Base-by-base conservation (phyloP, 2,888 invertebrate species). In the Hemithea aestivaria region DNA sequence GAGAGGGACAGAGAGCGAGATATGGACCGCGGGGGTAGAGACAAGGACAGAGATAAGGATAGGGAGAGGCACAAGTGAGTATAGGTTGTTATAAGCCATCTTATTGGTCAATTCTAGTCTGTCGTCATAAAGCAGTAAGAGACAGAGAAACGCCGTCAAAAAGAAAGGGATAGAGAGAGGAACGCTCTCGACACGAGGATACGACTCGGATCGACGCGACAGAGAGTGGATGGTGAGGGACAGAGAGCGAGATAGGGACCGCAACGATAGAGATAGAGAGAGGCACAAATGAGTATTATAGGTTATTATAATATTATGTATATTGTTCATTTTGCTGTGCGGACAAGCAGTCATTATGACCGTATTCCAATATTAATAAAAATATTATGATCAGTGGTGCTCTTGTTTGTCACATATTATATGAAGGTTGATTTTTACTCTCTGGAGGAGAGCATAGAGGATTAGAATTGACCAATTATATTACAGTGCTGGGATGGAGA, bases 171-270 rank as follows among this genome's bases (percentile, higher is more conserved):
- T 8, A 71, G 68, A 10, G 83, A 84, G 30, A 67, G 87, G 11
- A 63, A 41, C 21, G 38, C 62, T 0, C 77, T 82, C 7, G 58
- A 78, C 10, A 73, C n/a, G 78, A 10, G 83, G 83, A 1, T 70
- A 83, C 9, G 87, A 84, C 2, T 81, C 81, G 1, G 84, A 82
- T 42, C 52, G 80, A 5, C 71, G 84, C 0, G 85, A 87, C 47
- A 51, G 87, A 7, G 87, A 85, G 42, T 70, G 85, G 20, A 81
- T 78, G 73, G 85, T 85, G 26, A 58, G 80, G 1, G 87, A 87
- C 38, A 61, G 79, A 3, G 81, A 40, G 4, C 33, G 42, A 8
- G 51, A 59, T 2, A 54, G 39, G 16, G 49, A 48, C 4, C 44
- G 40, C 27, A 50, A 36, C n/a, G 49, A 44, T 1, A 42, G 11